Evolutionary conservation across 1,140 invertebrate genomes (phyloP).

Genomic region (Ylistrum balloti): DNA sequence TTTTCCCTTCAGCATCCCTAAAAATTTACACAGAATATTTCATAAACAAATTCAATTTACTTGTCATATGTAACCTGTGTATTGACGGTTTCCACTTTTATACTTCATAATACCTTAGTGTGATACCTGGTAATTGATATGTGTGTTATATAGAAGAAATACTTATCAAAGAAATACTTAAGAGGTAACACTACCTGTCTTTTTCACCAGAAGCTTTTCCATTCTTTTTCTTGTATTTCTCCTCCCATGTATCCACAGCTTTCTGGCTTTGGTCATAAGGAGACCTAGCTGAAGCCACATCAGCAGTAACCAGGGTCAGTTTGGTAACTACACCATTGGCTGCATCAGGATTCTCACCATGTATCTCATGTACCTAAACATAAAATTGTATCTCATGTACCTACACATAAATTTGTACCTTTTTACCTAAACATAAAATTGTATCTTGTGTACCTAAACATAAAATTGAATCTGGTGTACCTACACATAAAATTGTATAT

Average conservation of each 20-base stretch:
- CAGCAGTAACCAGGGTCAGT: constrained; percentile 66
- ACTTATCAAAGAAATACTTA: too few species aligned
- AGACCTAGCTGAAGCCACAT: constrained; percentile 75
- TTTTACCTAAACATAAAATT: too few species aligned
- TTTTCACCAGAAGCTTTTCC: constrained; percentile 63
- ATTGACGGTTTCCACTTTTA: too few species aligned
- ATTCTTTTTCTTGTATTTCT: constrained; percentile 70
- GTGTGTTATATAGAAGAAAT: too few species aligned
- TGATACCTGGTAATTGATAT: too few species aligned
- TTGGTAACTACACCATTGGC: constrained; percentile 66
- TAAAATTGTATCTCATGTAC: too few species aligned
- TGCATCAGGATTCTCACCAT: constrained; percentile 68
- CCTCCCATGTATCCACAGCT: constrained; percentile 78
- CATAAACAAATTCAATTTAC: too few species aligned
- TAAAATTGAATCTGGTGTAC: constrained; percentile 68
- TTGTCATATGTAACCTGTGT: too few species aligned
- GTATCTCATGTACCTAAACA: constrained; percentile 72
- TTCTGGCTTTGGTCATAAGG: constrained; percentile 79
- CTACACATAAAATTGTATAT: constrained; percentile 48
- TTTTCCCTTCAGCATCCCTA: constrained; percentile 77
- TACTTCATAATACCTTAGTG: too few species aligned
- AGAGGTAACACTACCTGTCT: constrained; percentile 66
- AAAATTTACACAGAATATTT: neutral
- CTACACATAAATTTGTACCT: neutral
- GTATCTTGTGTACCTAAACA: constrained; percentile 52